phyloP scores from a whole-genome alignment of 2,797 vertebrate genomes.

The Tangara arthus region DNA sequence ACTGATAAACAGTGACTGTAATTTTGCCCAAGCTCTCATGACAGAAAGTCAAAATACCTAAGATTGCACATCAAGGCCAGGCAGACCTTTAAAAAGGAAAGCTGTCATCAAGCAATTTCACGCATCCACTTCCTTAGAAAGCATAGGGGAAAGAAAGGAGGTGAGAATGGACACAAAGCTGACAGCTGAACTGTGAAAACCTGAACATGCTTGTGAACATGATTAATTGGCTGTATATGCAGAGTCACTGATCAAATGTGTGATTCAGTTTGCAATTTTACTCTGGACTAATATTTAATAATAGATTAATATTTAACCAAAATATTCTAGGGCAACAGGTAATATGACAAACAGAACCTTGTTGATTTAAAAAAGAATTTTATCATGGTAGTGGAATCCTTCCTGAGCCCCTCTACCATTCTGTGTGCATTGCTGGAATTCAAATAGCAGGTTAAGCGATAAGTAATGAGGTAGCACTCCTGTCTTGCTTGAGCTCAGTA shows the following conservation, averaged over 20 bases:
- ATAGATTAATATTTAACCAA: not conserved
- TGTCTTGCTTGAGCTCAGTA: not conserved
- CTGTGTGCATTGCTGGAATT: not conserved
- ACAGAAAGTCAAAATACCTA: not conserved
- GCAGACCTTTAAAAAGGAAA: not conserved
- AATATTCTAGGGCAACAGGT: not conserved
- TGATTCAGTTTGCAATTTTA: not conserved
- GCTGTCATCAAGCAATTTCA: not conserved
- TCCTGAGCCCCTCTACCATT: not conserved
- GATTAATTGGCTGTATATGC: not conserved
- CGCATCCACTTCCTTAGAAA: not conserved
- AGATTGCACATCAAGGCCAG: not conserved
- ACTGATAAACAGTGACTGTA: not conserved
- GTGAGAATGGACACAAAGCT: not conserved
- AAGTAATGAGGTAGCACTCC: not conserved
- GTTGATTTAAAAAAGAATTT: not conserved
- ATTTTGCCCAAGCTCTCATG: not conserved
- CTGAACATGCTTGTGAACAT: not conserved
- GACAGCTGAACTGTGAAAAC: not conserved
- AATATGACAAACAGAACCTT: not conserved
- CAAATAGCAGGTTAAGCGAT: not conserved
- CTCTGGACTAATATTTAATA: conserved; percentile 13
- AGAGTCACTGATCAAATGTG: not conserved
- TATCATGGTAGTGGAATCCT: not conserved
- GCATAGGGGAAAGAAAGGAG: not conserved